phyloP scores from a whole-genome alignment of 1,140 invertebrate species.

The Chironomus tepperi region DNA sequence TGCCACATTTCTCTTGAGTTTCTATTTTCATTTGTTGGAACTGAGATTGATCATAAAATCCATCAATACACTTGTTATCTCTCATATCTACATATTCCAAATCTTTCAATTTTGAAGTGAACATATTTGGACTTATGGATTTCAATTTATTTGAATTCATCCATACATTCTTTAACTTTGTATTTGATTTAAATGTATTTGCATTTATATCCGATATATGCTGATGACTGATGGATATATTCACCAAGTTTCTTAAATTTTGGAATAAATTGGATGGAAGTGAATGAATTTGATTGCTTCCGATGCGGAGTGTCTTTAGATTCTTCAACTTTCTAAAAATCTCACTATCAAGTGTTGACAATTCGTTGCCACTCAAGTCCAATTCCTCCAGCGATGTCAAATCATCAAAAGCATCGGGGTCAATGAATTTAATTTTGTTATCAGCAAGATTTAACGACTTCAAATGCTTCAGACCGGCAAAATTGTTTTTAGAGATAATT shows the following conservation, averaged over 20 bases:
- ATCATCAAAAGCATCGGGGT: background rate
- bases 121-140: background rate
- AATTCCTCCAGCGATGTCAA: background rate
- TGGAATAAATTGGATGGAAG: background rate
- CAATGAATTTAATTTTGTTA: slow-evolving; percentile 9
- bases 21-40: background rate
- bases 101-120: background rate
- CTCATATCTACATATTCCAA: background rate
- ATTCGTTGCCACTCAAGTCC: background rate
- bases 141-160: background rate
- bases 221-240: background rate
- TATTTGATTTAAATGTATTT: background rate
- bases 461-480: background rate
- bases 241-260: background rate
- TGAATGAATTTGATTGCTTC: background rate
- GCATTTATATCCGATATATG: background rate
- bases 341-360: background rate
- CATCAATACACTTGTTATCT: background rate
- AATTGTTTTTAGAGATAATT: background rate
- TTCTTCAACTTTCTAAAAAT: background rate
- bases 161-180: background rate
- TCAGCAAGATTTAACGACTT: background rate
- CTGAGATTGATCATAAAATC: background rate
- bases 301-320: background rate
- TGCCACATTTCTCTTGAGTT: background rate